Conservation (phyloP, 53 echinoderm and acorn worm species). For the Henricia sp. region DNA sequence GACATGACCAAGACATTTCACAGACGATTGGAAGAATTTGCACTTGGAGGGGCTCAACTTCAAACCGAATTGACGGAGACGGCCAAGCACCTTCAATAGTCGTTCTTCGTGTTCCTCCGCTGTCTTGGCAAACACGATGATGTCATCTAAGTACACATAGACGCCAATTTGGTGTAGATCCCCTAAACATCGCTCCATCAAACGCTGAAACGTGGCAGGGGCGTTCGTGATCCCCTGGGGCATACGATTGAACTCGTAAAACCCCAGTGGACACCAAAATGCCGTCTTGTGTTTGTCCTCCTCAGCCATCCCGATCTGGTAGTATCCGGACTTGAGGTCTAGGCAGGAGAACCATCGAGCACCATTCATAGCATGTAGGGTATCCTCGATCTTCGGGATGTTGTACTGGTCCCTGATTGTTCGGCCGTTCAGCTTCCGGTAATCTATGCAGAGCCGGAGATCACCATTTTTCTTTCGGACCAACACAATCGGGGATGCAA, state of each 20-base stretch:
- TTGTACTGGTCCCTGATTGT: conserved; percentile 67
- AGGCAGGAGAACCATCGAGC: conserved; percentile 67
- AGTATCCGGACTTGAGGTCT: conserved; percentile 64
- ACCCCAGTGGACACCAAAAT: conserved; percentile 60
- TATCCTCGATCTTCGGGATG: conserved; percentile 67
- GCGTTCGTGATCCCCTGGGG: conserved; percentile 42
- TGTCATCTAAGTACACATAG: conserved; percentile 61
- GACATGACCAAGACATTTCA: conserved; percentile 68
- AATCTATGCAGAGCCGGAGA: conserved; percentile 62
- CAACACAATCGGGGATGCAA: conserved; percentile 66
- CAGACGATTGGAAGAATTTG: conserved; percentile 56
- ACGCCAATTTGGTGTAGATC: conserved; percentile 35
- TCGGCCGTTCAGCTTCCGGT: conserved; percentile 55
- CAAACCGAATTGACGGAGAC: conserved; percentile 59
- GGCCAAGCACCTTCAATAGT: conserved; percentile 37
- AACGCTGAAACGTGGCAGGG: conserved; percentile 66
- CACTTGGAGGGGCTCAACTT: too few species aligned
- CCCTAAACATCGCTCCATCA: conserved; percentile 70
- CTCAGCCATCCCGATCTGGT: conserved; percentile 52
- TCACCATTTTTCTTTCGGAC: conserved; percentile 72
- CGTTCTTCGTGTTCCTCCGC: conserved; percentile 49
- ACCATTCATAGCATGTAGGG: conserved; percentile 56
- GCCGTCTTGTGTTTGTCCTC: conserved; percentile 59
- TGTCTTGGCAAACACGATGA: conserved; percentile 19
- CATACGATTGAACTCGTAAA: conserved; percentile 53